Evolutionary conservation across 2,113 vertebrate genomes (phyloP).

Genomic region (Astur gentilis): DNA sequence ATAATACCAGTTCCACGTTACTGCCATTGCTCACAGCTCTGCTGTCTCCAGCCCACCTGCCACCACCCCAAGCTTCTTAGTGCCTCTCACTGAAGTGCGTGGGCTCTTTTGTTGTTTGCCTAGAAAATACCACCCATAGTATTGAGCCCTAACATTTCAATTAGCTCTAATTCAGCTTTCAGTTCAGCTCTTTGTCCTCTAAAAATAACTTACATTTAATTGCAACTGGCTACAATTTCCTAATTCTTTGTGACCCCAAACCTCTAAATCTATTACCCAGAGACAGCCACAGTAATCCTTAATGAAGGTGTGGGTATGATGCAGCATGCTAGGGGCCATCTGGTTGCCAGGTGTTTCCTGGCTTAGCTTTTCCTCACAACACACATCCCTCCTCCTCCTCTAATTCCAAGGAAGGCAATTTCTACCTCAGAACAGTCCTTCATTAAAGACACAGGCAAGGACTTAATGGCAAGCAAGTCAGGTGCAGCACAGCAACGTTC

Average conservation of each 20-base stretch:
- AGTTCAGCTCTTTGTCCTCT: neutral
- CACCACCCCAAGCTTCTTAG: neutral
- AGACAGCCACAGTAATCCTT: conserved; percentile 53
- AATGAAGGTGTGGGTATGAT: conserved; percentile 22
- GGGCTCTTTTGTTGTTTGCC: neutral
- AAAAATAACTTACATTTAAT: conserved; percentile 45
- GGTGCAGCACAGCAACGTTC: neutral
- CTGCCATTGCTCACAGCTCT: neutral
- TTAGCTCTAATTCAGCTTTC: conserved; percentile 17
- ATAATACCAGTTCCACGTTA: neutral
- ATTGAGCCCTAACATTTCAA: neutral
- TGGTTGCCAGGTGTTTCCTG: conserved; percentile 47
- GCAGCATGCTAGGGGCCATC: conserved; percentile 13
- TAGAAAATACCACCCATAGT: neutral
- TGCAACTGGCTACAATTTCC: conserved; percentile 41
- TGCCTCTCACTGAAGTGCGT: neutral
- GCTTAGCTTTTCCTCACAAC: conserved; percentile 31
- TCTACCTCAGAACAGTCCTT: neutral
- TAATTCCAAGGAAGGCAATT: conserved; percentile 35
- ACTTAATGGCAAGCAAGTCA: neutral
- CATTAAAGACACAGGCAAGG: neutral
- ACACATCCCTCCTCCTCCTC: neutral
- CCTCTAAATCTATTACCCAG: conserved; percentile 48
- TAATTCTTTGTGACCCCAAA: conserved; percentile 53
- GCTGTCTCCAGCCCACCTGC: neutral